phyloP scores from a whole-genome alignment of 2,888 invertebrate genomes.

The Bembecia ichneumoniformis region DNA sequence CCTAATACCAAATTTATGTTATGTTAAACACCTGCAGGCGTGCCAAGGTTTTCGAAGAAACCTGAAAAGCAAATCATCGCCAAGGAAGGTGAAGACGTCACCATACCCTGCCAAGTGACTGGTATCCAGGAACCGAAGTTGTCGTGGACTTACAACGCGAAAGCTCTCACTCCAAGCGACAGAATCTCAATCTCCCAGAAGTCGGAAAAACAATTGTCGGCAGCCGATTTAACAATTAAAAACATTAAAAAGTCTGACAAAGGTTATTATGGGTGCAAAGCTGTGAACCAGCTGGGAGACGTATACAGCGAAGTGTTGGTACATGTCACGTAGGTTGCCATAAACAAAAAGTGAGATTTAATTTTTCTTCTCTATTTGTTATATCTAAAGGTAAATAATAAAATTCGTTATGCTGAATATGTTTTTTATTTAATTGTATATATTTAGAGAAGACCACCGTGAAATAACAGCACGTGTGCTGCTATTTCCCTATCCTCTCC shows the following conservation, averaged over 20 bases:
- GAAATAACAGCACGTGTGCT: no score
- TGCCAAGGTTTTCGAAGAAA: constrained; percentile 29
- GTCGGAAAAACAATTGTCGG: constrained; percentile 10
- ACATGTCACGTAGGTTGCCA: constrained; percentile 5
- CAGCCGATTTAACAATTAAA: constrained; percentile 32
- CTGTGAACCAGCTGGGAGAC: constrained; percentile 32
- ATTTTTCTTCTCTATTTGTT: background rate
- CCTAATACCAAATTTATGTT: no score
- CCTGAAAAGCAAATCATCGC: constrained; percentile 22
- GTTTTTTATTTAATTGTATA: no score
- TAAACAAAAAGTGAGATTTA: background rate
- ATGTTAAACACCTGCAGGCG: constrained; percentile 23
- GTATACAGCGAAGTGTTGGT: constrained; percentile 30
- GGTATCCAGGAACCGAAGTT: constrained; percentile 30
- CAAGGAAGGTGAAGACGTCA: constrained; percentile 31
- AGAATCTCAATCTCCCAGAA: constrained; percentile 12
- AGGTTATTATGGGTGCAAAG: constrained; percentile 51
- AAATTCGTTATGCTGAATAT: no score
- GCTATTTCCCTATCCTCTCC: no score
- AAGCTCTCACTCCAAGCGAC: constrained; percentile 20
- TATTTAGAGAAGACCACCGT: no score
- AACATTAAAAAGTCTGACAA: constrained; percentile 30
- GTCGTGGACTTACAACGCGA: constrained; percentile 38
- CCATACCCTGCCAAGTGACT: constrained; percentile 34
- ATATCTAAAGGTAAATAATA: no score